phyloP scores from a whole-genome alignment of 1,140 invertebrate genomes.

The Philotrypesis tridentata region DNA sequence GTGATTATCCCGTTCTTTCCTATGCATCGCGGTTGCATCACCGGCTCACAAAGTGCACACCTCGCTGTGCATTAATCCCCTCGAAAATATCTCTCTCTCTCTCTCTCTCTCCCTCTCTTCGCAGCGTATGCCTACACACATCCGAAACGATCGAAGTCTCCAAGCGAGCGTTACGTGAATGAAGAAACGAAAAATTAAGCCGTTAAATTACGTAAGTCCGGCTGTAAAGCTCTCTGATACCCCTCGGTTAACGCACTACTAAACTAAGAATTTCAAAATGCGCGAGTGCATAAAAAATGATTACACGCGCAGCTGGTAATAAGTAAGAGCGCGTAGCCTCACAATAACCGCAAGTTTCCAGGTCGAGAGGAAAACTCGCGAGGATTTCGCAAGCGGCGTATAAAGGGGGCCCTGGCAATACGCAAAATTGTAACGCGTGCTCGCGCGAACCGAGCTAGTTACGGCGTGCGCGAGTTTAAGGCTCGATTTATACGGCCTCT shows the following conservation, averaged over 20 bases:
- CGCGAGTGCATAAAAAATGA: constrained; percentile 47
- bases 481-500: background rate
- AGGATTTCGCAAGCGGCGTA: constrained; percentile 19
- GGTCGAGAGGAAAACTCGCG: constrained; percentile 23
- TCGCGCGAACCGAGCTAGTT: background rate
- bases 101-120: too few species aligned
- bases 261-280: constrained; percentile 43
- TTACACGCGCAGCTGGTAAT: constrained; percentile 36
- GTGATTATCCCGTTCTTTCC: constrained; percentile 14
- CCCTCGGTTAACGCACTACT: constrained; percentile 12
- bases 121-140: background rate
- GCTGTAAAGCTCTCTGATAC: constrained; percentile 26
- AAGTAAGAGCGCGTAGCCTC: constrained; percentile 34
- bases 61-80: background rate
- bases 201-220: constrained; percentile 38
- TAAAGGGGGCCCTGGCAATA: background rate
- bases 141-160: background rate
- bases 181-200: constrained; percentile 23
- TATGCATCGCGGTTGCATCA: background rate
- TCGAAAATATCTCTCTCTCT: background rate
- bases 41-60: background rate
- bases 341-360: constrained; percentile 40
- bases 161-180: background rate
- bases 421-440: constrained; percentile 31
- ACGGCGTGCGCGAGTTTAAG: background rate